Base-by-base conservation (phyloP, 2,888 invertebrate species). In the Lepidocyrtinus sp. region DNA sequence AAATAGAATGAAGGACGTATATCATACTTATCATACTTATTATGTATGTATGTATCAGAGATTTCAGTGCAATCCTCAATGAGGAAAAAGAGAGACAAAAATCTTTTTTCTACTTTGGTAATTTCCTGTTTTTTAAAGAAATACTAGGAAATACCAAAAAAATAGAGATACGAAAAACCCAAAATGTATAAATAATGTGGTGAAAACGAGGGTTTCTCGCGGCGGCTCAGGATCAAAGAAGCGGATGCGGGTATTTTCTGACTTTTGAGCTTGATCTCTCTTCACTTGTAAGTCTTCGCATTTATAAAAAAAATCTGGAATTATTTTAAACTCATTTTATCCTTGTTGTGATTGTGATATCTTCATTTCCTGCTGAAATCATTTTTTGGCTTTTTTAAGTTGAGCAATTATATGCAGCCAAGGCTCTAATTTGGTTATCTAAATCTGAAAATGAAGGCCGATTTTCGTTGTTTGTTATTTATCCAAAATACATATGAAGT, bases 141-240 rank as follows among this genome's bases (percentile, higher is more conserved):
- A 36, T 55, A 55, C 55, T n/a, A 55, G 36, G 36, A 36, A 36
- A 36, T 9, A 12, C 36, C 12, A 5, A 36, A 36, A 36, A 17
- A 55, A 55, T 55, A 5, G n/a, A 55, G 3, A n/a, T 55, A 55
- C 55, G 2, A 55, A 55, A 55, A 55, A n/a, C 2, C 17, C 17
- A 17, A 55, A 55, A 55, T 55, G 55, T 55, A 55, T 55, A 55
- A 55, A 55, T 55, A 55, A 55, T 55, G 55, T 17, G 55, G 55
- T 55, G 55, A 12, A 5, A n/a, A 55, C 15, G 5, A 55, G 55
- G 55, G 55, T 12, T 55, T n/a, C n/a, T n/a, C n/a, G n/a, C n/a
- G n/a, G 55, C 55, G 55, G 55, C 55, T n/a, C 5, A 3, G 17
- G 55, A 55, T 55, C 55, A 55, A 55, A 55, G 55, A 9, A 55